phyloP scores from a whole-genome alignment of 2,888 invertebrate genomes.

The Lepeophtheirus nordmannii region DNA sequence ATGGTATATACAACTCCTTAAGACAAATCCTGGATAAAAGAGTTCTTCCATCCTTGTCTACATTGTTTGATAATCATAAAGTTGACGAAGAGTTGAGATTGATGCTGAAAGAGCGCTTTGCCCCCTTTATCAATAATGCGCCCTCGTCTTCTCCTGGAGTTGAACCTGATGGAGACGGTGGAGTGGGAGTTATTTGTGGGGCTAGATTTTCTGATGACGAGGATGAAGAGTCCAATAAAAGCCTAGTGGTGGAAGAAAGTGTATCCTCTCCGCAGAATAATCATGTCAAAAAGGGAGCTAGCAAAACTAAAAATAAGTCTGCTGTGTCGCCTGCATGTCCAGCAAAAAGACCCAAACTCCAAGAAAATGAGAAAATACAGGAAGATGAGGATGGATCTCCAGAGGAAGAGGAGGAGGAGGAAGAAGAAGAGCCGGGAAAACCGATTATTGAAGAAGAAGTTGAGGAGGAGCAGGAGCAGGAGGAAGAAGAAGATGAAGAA shows the following conservation, averaged over 20 bases:
- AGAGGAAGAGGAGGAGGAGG: conserved; percentile 20
- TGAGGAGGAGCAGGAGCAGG: conserved; percentile 26
- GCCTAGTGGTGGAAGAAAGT: background rate
- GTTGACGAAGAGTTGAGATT: conserved; percentile 64
- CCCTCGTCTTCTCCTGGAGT: too few species aligned
- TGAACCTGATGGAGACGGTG: conserved; percentile 29
- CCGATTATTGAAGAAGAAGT: background rate
- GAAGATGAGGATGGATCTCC: background rate
- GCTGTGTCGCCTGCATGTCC: background rate
- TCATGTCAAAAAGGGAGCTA: too few species aligned
- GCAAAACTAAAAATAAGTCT: background rate
- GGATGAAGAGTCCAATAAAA: conserved; percentile 38
- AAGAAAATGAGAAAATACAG: too few species aligned
- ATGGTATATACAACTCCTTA: conserved; percentile 64
- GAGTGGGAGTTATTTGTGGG: conserved; percentile 39
- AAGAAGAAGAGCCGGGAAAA: conserved; percentile 3
- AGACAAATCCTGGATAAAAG: conserved; percentile 76
- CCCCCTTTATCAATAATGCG: conserved; percentile 61
- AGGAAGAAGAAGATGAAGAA: conserved; percentile 26
- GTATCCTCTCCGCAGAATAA: background rate
- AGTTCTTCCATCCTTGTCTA: conserved; percentile 68
- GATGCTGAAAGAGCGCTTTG: conserved; percentile 75
- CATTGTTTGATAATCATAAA: conserved; percentile 71
- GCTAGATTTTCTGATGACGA: conserved; percentile 74
- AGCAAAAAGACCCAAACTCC: too few species aligned